phyloP scores from a whole-genome alignment of 2,113 vertebrate genomes.

The Mesembrinibis cayennensis region DNA sequence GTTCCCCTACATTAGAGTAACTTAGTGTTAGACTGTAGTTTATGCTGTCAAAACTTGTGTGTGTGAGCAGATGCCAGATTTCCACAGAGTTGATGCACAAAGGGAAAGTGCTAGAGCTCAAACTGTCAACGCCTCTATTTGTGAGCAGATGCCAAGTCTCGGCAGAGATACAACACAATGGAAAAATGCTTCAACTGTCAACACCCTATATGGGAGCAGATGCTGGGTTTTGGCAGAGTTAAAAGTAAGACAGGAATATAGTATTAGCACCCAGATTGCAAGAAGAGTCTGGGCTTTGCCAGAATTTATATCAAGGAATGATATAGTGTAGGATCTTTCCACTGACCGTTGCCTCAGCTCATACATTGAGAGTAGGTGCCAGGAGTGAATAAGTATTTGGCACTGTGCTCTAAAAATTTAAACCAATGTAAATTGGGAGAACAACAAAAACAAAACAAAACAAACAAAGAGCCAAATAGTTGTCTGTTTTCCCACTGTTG shows the following conservation, averaged over 20 bases:
- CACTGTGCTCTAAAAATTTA: not conserved
- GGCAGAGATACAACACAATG: constrained; percentile 59
- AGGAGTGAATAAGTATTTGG: not conserved
- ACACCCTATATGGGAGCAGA: constrained; percentile 55
- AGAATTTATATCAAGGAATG: not conserved
- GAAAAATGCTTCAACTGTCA: constrained; percentile 62
- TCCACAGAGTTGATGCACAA: constrained; percentile 52
- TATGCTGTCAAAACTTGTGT: constrained; percentile 53
- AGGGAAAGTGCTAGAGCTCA: constrained; percentile 51
- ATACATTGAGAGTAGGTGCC: not conserved
- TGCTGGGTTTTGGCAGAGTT: constrained; percentile 48
- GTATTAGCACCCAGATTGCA: not conserved
- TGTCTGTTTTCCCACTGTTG: not conserved
- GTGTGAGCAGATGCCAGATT: constrained; percentile 48
- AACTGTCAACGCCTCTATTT: constrained; percentile 64
- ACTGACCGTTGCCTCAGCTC: not conserved
- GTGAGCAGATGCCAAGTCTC: constrained; percentile 63
- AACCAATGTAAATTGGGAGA: not conserved
- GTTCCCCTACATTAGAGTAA: not conserved
- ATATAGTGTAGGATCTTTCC: not conserved
- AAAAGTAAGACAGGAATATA: not conserved
- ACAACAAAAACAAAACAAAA: not conserved
- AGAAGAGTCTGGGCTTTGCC: not conserved
- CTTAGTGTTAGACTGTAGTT: constrained; percentile 36
- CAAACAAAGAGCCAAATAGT: not conserved